Conservation (phyloP, 2,888 invertebrate genomes). For the Timandra comae region DNA sequence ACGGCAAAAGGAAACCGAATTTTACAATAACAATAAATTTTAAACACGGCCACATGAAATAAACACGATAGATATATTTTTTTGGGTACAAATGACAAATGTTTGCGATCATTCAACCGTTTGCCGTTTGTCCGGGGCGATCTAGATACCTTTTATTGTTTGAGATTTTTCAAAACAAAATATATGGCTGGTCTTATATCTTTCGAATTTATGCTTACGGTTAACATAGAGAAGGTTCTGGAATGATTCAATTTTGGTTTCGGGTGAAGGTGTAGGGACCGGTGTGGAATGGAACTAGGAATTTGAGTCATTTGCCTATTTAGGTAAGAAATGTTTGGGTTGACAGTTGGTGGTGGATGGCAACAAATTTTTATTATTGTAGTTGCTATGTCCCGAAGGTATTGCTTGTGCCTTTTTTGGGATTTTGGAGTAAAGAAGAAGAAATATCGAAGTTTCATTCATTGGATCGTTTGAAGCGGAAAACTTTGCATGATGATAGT, state of each 20-base stretch:
- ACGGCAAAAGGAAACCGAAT: too few relatives aligned
- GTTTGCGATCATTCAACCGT: constrained; percentile 41
- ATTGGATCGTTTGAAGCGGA: too few relatives aligned
- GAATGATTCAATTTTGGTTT: constrained; percentile 1
- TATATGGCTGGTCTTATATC: constrained; percentile 43
- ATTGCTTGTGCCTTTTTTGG: too few relatives aligned
- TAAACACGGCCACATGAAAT: not conserved
- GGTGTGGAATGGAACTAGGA: not conserved
- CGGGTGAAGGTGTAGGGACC: constrained; percentile 1
- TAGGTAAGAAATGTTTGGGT: too few relatives aligned
- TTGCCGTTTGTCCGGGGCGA: constrained; percentile 36
- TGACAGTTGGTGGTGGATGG: too few relatives aligned
- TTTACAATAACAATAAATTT: not conserved
- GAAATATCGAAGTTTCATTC: too few relatives aligned
- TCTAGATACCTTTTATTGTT: constrained; percentile 52
- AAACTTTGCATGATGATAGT: too few relatives aligned
- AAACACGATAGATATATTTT: constrained; percentile 19
- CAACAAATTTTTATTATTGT: too few relatives aligned
- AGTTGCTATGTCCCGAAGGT: too few relatives aligned
- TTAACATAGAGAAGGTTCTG: not conserved
- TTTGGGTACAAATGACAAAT: constrained; percentile 47
- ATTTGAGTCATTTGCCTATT: too few relatives aligned
- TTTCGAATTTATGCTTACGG: not conserved
- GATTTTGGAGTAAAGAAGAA: too few relatives aligned
- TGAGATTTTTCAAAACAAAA: constrained; percentile 59